Conservation (phyloP, 2,113 vertebrate species). For the Antechinus flavipes region DNA sequence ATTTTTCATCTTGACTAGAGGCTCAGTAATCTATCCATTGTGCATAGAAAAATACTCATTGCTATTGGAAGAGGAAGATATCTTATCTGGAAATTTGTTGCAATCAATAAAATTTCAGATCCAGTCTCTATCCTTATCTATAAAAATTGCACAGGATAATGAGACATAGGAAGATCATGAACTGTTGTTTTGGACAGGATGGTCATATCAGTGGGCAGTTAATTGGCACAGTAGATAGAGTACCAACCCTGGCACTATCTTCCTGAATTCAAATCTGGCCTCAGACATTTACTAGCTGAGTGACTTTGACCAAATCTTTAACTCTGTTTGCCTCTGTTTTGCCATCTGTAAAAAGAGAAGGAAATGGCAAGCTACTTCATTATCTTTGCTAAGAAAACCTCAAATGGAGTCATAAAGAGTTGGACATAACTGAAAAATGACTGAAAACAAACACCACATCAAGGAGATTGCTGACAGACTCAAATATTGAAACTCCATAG, state of each 20-base stretch:
- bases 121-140: background rate
- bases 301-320: too few relatives aligned
- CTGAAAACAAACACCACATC: background rate
- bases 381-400: background rate
- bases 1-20: background rate
- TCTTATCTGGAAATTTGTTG: background rate
- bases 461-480: background rate
- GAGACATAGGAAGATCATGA: background rate
- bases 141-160: background rate
- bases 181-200: background rate
- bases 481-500: background rate
- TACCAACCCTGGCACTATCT: too few relatives aligned
- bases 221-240: too few relatives aligned
- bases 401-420: background rate
- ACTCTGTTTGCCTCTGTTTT: too few relatives aligned
- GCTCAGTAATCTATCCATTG: background rate
- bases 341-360: background rate
- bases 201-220: background rate
- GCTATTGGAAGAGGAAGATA: background rate
- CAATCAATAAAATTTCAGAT: background rate
- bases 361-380: background rate
- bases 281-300: too few relatives aligned
- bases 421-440: background rate
- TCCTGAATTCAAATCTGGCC: too few relatives aligned
- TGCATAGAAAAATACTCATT: background rate